Conservation (phyloP, 2,888 invertebrate species). For the Mystacides longicornis region DNA sequence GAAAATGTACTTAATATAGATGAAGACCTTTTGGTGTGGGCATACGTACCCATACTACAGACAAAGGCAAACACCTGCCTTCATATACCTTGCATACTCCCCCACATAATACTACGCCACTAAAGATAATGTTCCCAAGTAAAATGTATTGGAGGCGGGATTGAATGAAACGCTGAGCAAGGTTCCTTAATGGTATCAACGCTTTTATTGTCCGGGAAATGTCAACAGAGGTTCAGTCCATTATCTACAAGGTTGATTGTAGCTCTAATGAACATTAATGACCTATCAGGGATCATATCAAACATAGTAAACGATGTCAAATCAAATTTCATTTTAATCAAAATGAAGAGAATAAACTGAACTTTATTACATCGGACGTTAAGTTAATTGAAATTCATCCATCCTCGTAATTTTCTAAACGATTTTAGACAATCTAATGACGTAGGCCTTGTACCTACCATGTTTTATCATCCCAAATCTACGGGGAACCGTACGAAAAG, state of each 20-base stretch:
- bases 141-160: constrained; percentile 8
- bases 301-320: constrained; percentile 1
- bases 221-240: constrained; percentile 9
- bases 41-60: too few species aligned
- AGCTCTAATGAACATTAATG: constrained; percentile 13
- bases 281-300: constrained; percentile 8
- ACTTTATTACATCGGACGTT: background rate
- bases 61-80: too few species aligned
- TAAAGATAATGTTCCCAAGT: too few species aligned
- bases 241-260: constrained; percentile 13
- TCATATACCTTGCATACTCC: too few species aligned
- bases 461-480: too few species aligned
- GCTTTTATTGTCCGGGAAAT: constrained; percentile 11
- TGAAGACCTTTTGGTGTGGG: too few species aligned
- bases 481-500: too few species aligned
- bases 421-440: too few species aligned
- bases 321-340: background rate
- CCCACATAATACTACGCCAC: too few species aligned
- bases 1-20: too few species aligned
- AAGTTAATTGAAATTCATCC: background rate
- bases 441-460: too few species aligned
- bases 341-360: background rate
- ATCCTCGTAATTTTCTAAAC: background rate
- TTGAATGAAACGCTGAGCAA: constrained; percentile 23
- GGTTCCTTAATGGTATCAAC: constrained; percentile 15